Base-by-base conservation (phyloP, 53 echinoderm and acorn worm genomes). In the Actinopyga echinites region DNA sequence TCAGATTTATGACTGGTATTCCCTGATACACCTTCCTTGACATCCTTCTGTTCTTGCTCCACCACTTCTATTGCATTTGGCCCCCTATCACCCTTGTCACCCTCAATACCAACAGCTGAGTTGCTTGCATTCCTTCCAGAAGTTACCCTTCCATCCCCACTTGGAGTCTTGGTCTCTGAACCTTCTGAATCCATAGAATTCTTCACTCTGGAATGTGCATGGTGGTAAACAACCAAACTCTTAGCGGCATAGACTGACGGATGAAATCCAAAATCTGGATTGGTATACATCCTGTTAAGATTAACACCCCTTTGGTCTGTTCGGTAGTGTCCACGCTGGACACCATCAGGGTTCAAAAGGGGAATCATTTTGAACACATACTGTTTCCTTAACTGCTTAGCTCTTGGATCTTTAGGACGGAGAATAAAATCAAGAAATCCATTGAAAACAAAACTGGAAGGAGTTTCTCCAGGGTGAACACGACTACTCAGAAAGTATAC, bases 381-480 rank as follows among this genome's bases (percentile, higher is more conserved):
- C 73, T 94, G 96, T 69, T 65, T 91, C 3, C 96, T 84, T 21
- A 96, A 92, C 83, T 96, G 96, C 69, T 87, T 64, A n/a, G 96
- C 94, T 30, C 96, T 85, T 26, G 93, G 92, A 61, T 96, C 96
- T 55, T 90, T 88, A 35, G 88, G 84, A 45, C 96, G 96, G 22
- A 96, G 90, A 64, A 96, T 96, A 43, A 96, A 96, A 36, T 96
- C 96, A 13, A 96, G 65, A 85, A 96, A 96, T 4, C 96, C 96
- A 60, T 96, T 96, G 89, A 96, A 96, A 80, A 96, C 96, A 40
- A 92, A 94, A 77, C 96, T 96, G 35, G 96, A 92, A 22, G 96
- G 96, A 1, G 96, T 94, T 58, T 96, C 96, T 8, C 96, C 96
- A 1, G 96, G 96, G 30, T 96, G 96, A 44, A 96, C 96, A 38